phyloP scores from a whole-genome alignment of 2,797 vertebrate genomes.

The Spondyliosoma cantharus region DNA sequence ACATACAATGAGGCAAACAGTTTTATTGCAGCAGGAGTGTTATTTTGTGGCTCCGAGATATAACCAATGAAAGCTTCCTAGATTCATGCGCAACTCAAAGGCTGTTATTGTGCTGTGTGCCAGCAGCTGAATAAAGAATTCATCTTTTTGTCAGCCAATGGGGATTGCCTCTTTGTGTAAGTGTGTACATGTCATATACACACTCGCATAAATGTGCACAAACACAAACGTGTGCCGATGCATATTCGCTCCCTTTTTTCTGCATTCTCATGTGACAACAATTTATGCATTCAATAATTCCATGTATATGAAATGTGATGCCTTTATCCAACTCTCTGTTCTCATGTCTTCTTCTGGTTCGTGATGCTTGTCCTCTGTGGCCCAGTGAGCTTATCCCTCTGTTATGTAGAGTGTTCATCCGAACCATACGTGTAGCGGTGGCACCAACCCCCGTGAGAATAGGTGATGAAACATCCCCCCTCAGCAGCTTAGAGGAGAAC shows the following conservation, averaged over 20 bases:
- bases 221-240: too few relatives aligned
- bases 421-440: conserved; percentile 57
- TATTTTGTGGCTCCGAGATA: conserved; percentile 47
- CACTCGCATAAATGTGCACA: too few relatives aligned
- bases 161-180: not conserved
- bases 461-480: conserved; percentile 68
- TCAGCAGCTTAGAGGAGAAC: conserved; percentile 75
- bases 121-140: conserved; percentile 29
- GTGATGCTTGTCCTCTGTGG: conserved; percentile 52
- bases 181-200: not conserved
- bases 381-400: conserved; percentile 55
- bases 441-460: conserved; percentile 69
- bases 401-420: conserved; percentile 57
- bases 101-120: conserved; percentile 2
- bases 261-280: conserved; percentile 38
- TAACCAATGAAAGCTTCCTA: conserved; percentile 22
- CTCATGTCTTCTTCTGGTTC: conserved; percentile 19
- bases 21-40: conserved; percentile 30
- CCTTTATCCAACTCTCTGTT: conserved; percentile 21
- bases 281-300: conserved; percentile 48
- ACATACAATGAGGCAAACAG: conserved; percentile 19
- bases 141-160: not conserved
- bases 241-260: conserved; percentile 28
- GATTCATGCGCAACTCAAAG: conserved; percentile 7
- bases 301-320: conserved; percentile 29